A percentile compares a stretch with the other conserved stretches of the same genome.
Evolutionary conservation across 2,888 invertebrate genomes (phyloP).

Genomic region (Drosophila histrio): DNA sequence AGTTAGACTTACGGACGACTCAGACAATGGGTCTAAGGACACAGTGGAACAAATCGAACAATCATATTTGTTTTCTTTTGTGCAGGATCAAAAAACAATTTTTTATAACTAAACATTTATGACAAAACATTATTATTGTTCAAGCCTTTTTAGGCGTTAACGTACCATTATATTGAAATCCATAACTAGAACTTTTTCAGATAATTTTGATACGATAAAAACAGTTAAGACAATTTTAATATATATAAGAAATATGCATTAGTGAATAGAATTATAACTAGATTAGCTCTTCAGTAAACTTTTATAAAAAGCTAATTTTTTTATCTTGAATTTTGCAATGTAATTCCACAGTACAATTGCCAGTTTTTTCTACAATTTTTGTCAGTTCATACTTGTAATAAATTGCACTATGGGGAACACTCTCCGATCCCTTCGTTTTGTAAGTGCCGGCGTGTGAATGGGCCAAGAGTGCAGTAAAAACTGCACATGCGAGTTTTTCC

Average conservation of each 20-base stretch:
- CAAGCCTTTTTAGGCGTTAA: too few relatives aligned
- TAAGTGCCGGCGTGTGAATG: slow-evolving; percentile 73
- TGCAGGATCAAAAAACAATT: too few relatives aligned
- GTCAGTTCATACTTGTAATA: slow-evolving; percentile 59
- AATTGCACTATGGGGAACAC: slow-evolving; percentile 70
- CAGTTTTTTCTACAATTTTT: slow-evolving; percentile 26
- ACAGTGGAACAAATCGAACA: slow-evolving; percentile 13
- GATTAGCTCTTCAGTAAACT: background rate
- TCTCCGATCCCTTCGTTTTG: slow-evolving; percentile 15
- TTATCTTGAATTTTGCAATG: too few relatives aligned
- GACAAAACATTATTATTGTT: too few relatives aligned
- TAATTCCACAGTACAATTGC: slow-evolving; percentile 9
- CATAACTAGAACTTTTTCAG: too few relatives aligned
- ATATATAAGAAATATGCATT: background rate
- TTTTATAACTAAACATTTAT: too few relatives aligned
- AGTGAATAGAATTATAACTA: background rate
- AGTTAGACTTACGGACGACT: slow-evolving; percentile 38
- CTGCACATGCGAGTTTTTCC: slow-evolving; percentile 34
- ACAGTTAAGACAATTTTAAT: background rate
- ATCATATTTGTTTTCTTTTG: too few relatives aligned
- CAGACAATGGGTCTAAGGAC: slow-evolving; percentile 23
- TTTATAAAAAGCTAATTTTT: too few relatives aligned
- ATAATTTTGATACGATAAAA: too few relatives aligned
- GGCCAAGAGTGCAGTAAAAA: slow-evolving; percentile 51
- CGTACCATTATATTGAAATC: too few relatives aligned